Evolutionary conservation across 2,113 vertebrate species (phyloP), one percentile per base, ranked within the genome.

Genomic region (Thymallus thymallus): DNA sequence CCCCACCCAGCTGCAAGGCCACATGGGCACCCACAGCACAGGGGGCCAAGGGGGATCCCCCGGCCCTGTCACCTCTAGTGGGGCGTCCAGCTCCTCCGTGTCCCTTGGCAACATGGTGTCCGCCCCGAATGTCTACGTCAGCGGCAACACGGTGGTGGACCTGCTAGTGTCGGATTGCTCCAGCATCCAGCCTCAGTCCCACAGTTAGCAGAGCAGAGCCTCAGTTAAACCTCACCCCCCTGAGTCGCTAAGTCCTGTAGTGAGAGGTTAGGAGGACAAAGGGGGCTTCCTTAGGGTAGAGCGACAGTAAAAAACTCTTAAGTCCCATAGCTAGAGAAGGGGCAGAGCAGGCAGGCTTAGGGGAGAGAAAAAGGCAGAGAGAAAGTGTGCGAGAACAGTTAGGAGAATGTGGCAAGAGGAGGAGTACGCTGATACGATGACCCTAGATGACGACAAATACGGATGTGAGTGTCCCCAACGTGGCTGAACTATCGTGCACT

Each of bases 1-100:
- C 61, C 94, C 94, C 78, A 94, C 95, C 78, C 95, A 97, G 92
- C 95, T 97, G 86, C 95, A 95, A 85, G 95, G 95, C 66, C 95
- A 97, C 92, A 96, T 96, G 95, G 95, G 94, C 46, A 93, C 92
- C 79, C 92, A 94, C 62, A 74, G 76, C 78, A 90, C 80, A 85
- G 84, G 29, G 76, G 89, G 80, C 86, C 84, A 24, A 83, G 88
- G 90, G 71, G 82, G 69, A 0, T 51, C 76, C 58, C 86, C 86
- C 13, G 89, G 80, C 84, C 80, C 89, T 6, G 63, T 83, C 86
- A 79, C 78, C 56, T 86, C 88, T 9, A 88, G 75, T 0, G 82
- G 78, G 35, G 86, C 41, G 1, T 82, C 90, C 79, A 86, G 88
- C 81, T 85, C 87, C 84, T 91, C 91, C 1, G 76, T 92, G 76